A percentile compares a stretch with the other conserved stretches of the same genome.
phyloP scores from a whole-genome alignment of 2,888 invertebrate genomes.

The Lasioglossum pauxillum region DNA sequence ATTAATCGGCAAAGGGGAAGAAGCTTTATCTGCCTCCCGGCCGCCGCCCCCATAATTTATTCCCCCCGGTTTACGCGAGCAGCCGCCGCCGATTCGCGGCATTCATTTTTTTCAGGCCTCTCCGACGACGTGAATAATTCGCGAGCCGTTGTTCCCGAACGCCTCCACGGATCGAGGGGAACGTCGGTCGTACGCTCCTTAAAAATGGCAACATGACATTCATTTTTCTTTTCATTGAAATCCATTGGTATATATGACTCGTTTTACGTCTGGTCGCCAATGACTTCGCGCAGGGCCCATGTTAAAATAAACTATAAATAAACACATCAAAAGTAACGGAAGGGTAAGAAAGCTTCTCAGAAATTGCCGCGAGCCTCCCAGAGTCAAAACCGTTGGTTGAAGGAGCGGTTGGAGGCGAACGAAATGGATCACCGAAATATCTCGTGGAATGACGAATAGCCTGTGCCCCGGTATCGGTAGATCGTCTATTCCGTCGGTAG shows the following conservation, averaged over 20 bases:
- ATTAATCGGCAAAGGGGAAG: conserved; percentile 84
- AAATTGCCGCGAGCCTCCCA: background rate
- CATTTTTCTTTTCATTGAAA: too few species aligned
- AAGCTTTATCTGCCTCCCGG: conserved; percentile 46
- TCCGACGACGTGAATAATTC: conserved; percentile 7
- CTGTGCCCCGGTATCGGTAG: conserved; percentile 40
- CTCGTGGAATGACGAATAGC: conserved; percentile 58
- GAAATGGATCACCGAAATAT: conserved; percentile 46
- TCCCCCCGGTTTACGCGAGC: conserved; percentile 21
- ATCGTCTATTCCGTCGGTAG: conserved; percentile 31
- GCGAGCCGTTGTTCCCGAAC: background rate
- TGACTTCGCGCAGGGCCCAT: too few species aligned
- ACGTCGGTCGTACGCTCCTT: background rate
- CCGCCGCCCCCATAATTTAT: conserved; percentile 42
- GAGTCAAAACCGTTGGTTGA: background rate
- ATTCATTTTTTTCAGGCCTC: conserved; percentile 13
- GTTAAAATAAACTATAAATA: too few species aligned
- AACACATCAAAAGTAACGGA: background rate
- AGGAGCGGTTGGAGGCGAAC: background rate
- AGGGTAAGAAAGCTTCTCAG: background rate
- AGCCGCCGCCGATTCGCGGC: background rate
- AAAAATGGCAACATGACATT: background rate
- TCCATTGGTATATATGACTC: too few species aligned
- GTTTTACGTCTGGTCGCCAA: too few species aligned
- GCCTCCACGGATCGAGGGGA: too few species aligned